These are phyloP conservation scores for Trididemnum miniatum DNA, from an alignment of 23 tunicate species.

Conservation along the genomic window DNA sequence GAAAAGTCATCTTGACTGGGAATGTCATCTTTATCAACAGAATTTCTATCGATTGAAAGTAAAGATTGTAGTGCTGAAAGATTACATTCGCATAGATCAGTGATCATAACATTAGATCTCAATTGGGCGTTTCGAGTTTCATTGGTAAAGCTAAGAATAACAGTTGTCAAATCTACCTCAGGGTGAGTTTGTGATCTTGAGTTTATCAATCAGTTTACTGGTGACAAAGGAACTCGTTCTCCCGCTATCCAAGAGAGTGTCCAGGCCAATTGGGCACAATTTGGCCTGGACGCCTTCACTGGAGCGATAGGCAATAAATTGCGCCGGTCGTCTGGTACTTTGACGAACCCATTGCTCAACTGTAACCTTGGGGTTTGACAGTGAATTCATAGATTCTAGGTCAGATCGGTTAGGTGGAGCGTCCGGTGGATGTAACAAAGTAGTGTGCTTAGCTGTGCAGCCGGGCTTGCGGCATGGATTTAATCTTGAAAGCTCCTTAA, in stretches of 20 bases:
- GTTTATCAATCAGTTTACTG: not conserved
- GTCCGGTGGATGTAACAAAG: slow-evolving; percentile 42
- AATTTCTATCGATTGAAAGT: no score
- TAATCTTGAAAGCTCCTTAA: slow-evolving; percentile 6
- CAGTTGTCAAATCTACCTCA: slow-evolving; percentile 7
- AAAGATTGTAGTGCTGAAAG: no score
- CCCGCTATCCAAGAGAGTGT: slow-evolving; percentile 18
- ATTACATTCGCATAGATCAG: no score
- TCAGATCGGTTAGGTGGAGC: not conserved
- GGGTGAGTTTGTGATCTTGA: slow-evolving; percentile 5
- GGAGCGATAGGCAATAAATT: slow-evolving; percentile 13
- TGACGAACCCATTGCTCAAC: slow-evolving; percentile 24
- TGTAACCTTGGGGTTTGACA: not conserved
- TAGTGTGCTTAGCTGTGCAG: slow-evolving; percentile 33
- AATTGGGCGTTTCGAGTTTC: no score
- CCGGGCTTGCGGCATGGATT: slow-evolving; percentile 36
- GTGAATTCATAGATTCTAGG: not conserved
- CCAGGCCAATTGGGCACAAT: not conserved
- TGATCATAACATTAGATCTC: no score
- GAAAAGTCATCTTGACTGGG: no score
- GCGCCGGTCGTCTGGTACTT: not conserved
- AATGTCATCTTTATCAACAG: no score
- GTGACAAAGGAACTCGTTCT: slow-evolving; percentile 29
- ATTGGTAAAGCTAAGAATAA: no score
- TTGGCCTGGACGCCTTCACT: not conserved